phyloP scores from a whole-genome alignment of 2,797 vertebrate genomes.

The Sardinella longiceps region DNA sequence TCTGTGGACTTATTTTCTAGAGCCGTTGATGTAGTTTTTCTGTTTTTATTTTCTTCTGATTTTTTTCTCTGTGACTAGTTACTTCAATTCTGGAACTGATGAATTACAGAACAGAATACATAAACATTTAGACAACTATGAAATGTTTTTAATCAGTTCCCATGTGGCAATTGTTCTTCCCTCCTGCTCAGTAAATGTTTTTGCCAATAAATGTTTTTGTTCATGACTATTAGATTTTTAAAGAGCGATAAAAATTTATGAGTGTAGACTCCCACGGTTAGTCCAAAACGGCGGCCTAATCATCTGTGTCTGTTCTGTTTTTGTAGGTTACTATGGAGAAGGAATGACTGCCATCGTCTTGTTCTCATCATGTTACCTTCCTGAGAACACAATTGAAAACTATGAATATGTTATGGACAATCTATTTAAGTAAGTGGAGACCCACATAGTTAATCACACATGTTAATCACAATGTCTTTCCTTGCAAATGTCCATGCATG shows the following conservation, averaged over 20 bases:
- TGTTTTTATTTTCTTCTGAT: neutral
- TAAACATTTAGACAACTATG: neutral
- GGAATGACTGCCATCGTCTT: constrained; percentile 81
- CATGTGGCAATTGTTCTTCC: neutral
- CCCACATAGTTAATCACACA: neutral
- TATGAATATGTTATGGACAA: constrained; percentile 87
- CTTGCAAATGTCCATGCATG: neutral
- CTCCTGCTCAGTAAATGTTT: neutral
- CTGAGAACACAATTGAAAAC: constrained; percentile 74
- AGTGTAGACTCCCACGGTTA: neutral
- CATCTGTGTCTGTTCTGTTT: neutral
- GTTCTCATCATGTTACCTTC: constrained; percentile 83
- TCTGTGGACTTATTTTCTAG: neutral
- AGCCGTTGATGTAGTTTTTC: neutral
- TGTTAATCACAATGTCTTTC: neutral
- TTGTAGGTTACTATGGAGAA: constrained; percentile 80
- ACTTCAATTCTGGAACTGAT: neutral
- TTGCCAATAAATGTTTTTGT: constrained; percentile 31
- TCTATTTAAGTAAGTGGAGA: constrained; percentile 76
- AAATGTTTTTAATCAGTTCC: too few relatives aligned
- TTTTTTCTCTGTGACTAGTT: too few relatives aligned
- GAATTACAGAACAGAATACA: neutral
- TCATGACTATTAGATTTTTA: neutral
- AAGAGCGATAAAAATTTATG: neutral
- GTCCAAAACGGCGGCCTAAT: neutral